These are phyloP conservation scores for Hybos culiciformis DNA, from an alignment of 2,888 invertebrate species.

Conservation along the genomic window DNA sequence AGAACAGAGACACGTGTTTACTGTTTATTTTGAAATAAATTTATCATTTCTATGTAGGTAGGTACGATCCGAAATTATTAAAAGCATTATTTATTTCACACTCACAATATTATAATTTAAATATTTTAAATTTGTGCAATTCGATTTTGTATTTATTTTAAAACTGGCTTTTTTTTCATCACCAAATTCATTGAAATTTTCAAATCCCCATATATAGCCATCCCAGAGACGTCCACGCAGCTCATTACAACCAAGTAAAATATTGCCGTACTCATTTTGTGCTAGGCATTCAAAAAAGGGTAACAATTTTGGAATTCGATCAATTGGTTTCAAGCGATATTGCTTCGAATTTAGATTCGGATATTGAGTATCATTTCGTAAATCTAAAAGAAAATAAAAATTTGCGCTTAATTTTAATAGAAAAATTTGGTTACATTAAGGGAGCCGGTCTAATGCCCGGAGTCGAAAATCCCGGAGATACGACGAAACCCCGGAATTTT, in stretches of 20 bases:
- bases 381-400: no score
- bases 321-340: slow-evolving; percentile 25
- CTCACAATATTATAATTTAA: slow-evolving; percentile 24
- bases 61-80: not conserved
- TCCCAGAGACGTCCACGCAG: slow-evolving; percentile 28
- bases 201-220: slow-evolving; percentile 29
- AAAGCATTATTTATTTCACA: no score
- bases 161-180: slow-evolving; percentile 19
- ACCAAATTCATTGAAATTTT: slow-evolving; percentile 16
- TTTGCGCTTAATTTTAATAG: no score
- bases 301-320: slow-evolving; percentile 24
- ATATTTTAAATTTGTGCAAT: slow-evolving; percentile 27
- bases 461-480: no score
- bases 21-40: no score
- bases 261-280: slow-evolving; percentile 18
- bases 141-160: slow-evolving; percentile 22
- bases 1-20: no score
- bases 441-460: no score
- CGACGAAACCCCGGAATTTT: no score
- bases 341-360: slow-evolving; percentile 27
- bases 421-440: no score
- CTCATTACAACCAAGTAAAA: slow-evolving; percentile 27
- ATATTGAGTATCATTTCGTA: slow-evolving; percentile 9
- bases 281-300: slow-evolving; percentile 28
- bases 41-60: not conserved